A percentile compares a stretch with the other conserved stretches of the same genome.
Conservation (phyloP, 2,888 invertebrate species). For the Drosophila vallismaia region DNA sequence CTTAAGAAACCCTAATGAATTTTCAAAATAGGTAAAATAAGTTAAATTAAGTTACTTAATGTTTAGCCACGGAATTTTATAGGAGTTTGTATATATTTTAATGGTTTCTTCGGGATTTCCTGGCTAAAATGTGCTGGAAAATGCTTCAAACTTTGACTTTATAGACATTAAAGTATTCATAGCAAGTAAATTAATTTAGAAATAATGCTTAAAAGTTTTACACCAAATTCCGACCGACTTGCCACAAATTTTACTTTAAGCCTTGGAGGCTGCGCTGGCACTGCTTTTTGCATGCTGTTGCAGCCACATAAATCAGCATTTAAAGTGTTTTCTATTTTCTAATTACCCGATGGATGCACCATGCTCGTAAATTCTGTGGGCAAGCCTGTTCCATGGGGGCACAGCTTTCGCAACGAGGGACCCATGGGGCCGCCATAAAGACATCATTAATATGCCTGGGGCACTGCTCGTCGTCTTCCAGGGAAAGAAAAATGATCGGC, state of each 20-base stretch:
- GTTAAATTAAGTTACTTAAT: background rate
- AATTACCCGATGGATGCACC: slow-evolving; percentile 69
- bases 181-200: too few relatives aligned
- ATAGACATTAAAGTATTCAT: too few relatives aligned
- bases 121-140: background rate
- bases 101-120: too few relatives aligned
- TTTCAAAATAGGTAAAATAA: background rate
- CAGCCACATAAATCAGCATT: slow-evolving; percentile 62
- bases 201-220: too few relatives aligned
- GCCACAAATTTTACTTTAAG: background rate
- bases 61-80: background rate
- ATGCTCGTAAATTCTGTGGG: slow-evolving; percentile 60
- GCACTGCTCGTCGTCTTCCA: slow-evolving; percentile 18
- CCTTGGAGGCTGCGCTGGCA: background rate
- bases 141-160: background rate
- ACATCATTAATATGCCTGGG: slow-evolving; percentile 54
- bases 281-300: slow-evolving; percentile 13
- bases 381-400: slow-evolving; percentile 27
- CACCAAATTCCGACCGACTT: too few relatives aligned
- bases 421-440: slow-evolving; percentile 41
- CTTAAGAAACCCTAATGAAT: background rate
- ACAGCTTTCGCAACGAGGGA: slow-evolving; percentile 29
- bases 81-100: background rate
- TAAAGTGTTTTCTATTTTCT: slow-evolving; percentile 60
- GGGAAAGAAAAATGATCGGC: slow-evolving; percentile 50